Percentiles rank a stretch among this genome's conserved stretches.
phyloP scores from a whole-genome alignment of 1,140 invertebrate genomes.

The Neuroterus valhalla region DNA sequence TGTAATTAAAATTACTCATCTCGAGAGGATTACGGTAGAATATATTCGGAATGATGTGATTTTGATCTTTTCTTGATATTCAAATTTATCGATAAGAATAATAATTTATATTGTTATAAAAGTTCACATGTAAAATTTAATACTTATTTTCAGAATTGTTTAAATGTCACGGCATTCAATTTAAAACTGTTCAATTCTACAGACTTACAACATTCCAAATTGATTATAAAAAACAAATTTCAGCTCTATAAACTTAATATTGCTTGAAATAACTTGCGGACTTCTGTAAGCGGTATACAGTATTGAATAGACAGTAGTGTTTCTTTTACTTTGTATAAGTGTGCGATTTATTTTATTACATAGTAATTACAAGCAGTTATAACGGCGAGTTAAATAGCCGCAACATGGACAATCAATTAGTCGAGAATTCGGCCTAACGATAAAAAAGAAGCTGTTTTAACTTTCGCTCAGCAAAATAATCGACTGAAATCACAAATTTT shows the following conservation, averaged over 20 bases:
- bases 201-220: too few species aligned
- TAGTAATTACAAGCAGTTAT: slow-evolving; percentile 50
- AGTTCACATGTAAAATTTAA: too few species aligned
- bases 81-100: too few species aligned
- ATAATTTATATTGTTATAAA: too few species aligned
- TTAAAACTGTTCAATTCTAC: too few species aligned
- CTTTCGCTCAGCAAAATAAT: neutral
- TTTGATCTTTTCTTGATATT: too few species aligned
- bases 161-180: too few species aligned
- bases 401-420: slow-evolving; percentile 6
- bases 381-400: slow-evolving; percentile 39
- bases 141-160: too few species aligned
- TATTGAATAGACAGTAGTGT: slow-evolving; percentile 11
- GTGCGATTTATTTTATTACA: slow-evolving; percentile 40
- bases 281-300: neutral
- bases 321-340: slow-evolving; percentile 22
- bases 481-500: neutral
- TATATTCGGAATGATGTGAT: neutral
- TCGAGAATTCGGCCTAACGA: neutral
- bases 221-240: too few species aligned
- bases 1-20: too few species aligned
- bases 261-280: neutral
- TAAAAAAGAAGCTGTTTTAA: slow-evolving; percentile 10
- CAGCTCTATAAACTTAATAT: too few species aligned
- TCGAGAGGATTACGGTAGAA: neutral